Evolutionary conservation across 2,797 vertebrate genomes (phyloP), one percentile per base, ranked within the genome.

Genomic region (Micropoecilia bifurca): DNA sequence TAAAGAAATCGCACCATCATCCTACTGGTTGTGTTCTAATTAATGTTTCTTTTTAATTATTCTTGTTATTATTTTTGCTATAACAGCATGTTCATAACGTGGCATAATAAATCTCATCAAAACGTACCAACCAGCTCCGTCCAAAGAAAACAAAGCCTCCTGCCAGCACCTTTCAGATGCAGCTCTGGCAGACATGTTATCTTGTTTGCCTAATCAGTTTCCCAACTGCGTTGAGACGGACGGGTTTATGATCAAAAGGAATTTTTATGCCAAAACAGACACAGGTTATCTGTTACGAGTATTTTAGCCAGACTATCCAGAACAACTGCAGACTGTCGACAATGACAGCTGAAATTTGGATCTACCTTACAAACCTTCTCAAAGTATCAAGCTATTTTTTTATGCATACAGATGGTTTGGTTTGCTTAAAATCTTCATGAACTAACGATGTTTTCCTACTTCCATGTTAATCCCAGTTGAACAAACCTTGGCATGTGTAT

Each of bases 131-230:
- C 28, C 13, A 74, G 9, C 50, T 53, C 0, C 12, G 2, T 71
- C 55, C 66, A 76, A 66, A 73, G 10, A 20, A 1, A 74, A 33
- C 45, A 61, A 30, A 63, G 10, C 53, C 0, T 12, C 43, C 28
- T 53, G 30, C 2, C 4, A 43, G 25, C 3, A 39, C 0, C 0
- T 0, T n/a, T 46, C 0, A 0, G 10, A 30, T 8, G 18, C 41
- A 33, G 3, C 3, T 41, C 25, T 12, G 25, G 16, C 39, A 5
- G 30, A n/a, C 5, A 28, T 16, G 13, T 76, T 45, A 66, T 73
- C 68, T 63, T 69, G 63, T 76, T 41, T 80, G 39, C n/a, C 61
- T 28, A 39, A n/a, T 33, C 6, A 47, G 50, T 59, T 3, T 71
- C 30, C 48, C 36, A 59, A 61, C 30, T 12, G 20, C 46, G 18